These are phyloP conservation scores for Pterostichus madidus DNA, from an alignment of 2,888 invertebrate genomes.

Conservation along the genomic window DNA sequence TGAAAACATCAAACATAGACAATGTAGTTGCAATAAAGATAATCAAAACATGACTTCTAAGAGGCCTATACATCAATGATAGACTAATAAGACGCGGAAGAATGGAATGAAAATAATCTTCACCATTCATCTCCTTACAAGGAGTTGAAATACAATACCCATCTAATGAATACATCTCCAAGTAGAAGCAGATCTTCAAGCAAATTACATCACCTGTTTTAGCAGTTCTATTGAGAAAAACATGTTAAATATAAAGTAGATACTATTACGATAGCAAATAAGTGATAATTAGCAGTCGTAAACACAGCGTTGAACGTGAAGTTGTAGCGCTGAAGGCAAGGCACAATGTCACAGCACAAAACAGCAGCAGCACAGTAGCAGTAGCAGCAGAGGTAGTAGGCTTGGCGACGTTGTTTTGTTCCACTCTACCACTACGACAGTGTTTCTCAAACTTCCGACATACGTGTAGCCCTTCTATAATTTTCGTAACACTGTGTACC, in stretches of 20 bases:
- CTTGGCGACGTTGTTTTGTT: conserved; percentile 10
- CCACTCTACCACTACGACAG: not conserved
- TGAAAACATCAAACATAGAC: not conserved
- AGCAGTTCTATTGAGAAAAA: conserved; percentile 52
- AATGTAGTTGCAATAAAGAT: not conserved
- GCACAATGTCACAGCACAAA: conserved; percentile 42
- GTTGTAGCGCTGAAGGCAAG: not conserved
- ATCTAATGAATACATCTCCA: conserved; percentile 45
- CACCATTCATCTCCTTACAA: conserved; percentile 9
- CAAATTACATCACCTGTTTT: conserved; percentile 40
- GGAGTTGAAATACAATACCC: conserved; percentile 26
- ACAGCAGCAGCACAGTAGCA: conserved; percentile 27
- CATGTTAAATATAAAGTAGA: conserved; percentile 54
- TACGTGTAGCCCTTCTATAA: no score
- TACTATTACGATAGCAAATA: conserved; percentile 56
- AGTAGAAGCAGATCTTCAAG: conserved; percentile 39
- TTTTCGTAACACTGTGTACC: no score
- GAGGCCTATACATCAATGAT: conserved; percentile 6
- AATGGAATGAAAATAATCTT: conserved; percentile 3
- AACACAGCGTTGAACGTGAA: conserved; percentile 45
- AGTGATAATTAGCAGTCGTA: conserved; percentile 54
- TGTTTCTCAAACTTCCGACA: no score
- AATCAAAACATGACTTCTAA: not conserved
- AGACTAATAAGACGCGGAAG: not conserved
- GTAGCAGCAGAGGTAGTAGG: not conserved